Percentiles rank a stretch among this genome's conserved stretches.
These are phyloP conservation scores for Stenolophus ochropezus DNA, from an alignment of 2,888 invertebrate genomes.

Conservation along the genomic window DNA sequence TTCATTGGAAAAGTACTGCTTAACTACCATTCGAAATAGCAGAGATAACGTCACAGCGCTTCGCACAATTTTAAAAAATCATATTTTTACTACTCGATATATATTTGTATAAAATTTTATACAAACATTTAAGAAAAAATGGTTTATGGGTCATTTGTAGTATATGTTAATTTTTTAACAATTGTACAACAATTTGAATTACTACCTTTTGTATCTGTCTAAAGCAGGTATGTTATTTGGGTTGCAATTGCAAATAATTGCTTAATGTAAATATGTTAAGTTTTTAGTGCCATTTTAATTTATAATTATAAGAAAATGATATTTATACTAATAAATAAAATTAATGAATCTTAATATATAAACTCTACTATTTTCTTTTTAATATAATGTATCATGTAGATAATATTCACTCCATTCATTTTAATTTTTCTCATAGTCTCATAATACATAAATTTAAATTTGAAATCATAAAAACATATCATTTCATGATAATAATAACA, in stretches of 20 bases:
- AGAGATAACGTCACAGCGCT: too few species aligned
- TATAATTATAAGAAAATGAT: constrained; percentile 18
- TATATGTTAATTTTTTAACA: too few species aligned
- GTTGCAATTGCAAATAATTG: constrained; percentile 18
- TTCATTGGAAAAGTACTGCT: too few species aligned
- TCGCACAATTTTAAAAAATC: too few species aligned
- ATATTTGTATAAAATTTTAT: too few species aligned
- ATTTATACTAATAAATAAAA: constrained; percentile 12
- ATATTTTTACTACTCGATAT: too few species aligned
- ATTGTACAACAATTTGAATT: neutral
- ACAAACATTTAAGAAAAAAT: too few species aligned
- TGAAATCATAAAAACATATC: neutral
- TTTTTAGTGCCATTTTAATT: constrained; percentile 35
- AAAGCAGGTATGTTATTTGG: constrained; percentile 14
- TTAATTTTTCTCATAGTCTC: neutral
- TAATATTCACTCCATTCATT: neutral
- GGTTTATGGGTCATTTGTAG: too few species aligned
- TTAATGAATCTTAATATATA: constrained; percentile 1
- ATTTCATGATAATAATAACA: neutral
- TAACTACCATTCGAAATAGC: too few species aligned
- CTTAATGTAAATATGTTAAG: constrained; percentile 21
- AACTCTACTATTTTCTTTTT: constrained; percentile 9
- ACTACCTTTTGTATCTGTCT: neutral
- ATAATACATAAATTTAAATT: neutral
- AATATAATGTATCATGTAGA: neutral